Base-by-base conservation (phyloP, 2,113 vertebrate species). In the Bettongia penicillata region DNA sequence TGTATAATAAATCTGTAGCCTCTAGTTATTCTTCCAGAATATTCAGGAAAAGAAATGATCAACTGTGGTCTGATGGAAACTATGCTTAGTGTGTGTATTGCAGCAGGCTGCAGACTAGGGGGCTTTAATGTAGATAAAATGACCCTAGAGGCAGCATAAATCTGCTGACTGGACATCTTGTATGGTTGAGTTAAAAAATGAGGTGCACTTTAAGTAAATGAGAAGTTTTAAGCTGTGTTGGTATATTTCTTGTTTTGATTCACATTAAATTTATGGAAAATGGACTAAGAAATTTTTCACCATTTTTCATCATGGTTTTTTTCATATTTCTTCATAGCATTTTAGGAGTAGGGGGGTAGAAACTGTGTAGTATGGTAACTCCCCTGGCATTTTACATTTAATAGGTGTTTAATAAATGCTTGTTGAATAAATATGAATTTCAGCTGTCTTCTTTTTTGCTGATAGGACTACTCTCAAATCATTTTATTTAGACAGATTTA, bases 191-290 rank as follows among this genome's bases (percentile, higher is more conserved):
- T n/a, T n/a, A 16, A 89, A 90, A 91, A 95, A 55, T 23, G 37
- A 91, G 37, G 48, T 51, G 51, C 12, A 26, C 48, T 53, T 14
- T 92, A 53, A 96, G 91, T 95, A 53, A 90, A 84, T 52, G 57
- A 52, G 24, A 84, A 12, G 28, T 50, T 94, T 24, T 84, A 48
- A 96, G 77, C 55, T 90, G 90, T 37, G n/a, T 31, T 50, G 91
- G 37, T 26, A 9, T 22, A 51, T 91, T 93, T 47, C 43, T 96
- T 10, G 43, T 93, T 92, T 95, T 22, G 0, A 90, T 91, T 91
- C 90, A 68, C 37, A 92, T 92, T 84, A 84, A 16, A n/a, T 77
- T 77, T n/a, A 22, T 77, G 4, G 37, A 68, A 68, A 68, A 61
- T 61, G 53, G 28, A 61, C 28, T 77, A 77, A 77, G 5, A 12